Evolutionary conservation across 2,113 vertebrate genomes (phyloP), one percentile per base, ranked within the genome.

Genomic region (Columba livia): DNA sequence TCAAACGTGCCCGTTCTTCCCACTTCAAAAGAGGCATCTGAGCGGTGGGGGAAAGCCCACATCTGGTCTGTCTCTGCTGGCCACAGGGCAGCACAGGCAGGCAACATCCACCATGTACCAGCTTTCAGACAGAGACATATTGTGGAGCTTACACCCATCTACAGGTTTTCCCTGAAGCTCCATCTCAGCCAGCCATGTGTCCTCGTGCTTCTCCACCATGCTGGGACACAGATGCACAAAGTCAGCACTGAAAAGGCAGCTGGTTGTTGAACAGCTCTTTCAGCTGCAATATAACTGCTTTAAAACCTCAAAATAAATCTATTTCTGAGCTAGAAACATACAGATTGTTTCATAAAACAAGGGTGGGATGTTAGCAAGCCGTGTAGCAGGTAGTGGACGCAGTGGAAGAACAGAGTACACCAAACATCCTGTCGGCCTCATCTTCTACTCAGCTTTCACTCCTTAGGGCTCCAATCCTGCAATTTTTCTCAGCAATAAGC

Each of bases 231-330:
- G 44, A 34, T 12, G 21, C 70, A 12, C 29, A 26, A 8, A 79
- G 26, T 40, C 80, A 15, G 47, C 29, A 5, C 58, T 66, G 62
- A 31, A 62, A 31, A 14, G 4, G 50, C 67, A 71, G 72, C 80
- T 42, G 47, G 71, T 7, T 91, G 60, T 31, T 64, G 56, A 93
- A 15, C 89, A 90, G 82, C 93, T 93, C 90, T 12, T 80, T 60
- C 67, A 44, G 61, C 64, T 40, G 24, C 90, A 80, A 92, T 82
- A 91, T 86, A 97, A 85, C 75, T 84, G 90, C 89, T 94, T 95
- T 96, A 90, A 90, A 91, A 97, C 94, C 95, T 96, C 96, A 97
- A 97, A 97, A 94, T 83, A 89, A 92, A 87, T 70, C 93, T 90
- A 74, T 96, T 93, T 80, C 85, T 93, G 96, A 95, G 95, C 91